These are phyloP conservation scores for Silurus meridionalis DNA, from an alignment of 2,113 vertebrate species.

Conservation along the genomic window DNA sequence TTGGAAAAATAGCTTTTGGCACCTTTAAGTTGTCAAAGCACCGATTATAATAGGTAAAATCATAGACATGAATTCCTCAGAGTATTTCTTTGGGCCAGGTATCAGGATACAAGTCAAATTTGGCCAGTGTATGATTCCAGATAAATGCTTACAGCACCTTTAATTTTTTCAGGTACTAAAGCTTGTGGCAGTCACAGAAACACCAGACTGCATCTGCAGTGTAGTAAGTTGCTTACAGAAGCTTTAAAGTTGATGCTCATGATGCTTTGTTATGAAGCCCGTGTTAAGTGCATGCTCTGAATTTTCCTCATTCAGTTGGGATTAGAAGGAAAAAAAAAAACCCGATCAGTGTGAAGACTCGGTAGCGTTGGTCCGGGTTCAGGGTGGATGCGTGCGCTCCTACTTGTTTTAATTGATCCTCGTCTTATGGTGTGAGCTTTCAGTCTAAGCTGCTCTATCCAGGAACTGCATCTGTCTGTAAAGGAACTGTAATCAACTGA, in stretches of 20 bases:
- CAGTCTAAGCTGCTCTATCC: slow-evolving; percentile 99
- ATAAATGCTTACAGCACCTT: too few species aligned
- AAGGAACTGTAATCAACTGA: slow-evolving; percentile 99
- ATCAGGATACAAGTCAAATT: too few species aligned
- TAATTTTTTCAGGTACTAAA: neutral
- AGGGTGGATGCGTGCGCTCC: slow-evolving; percentile 77
- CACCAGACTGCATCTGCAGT: neutral
- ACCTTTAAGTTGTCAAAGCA: neutral
- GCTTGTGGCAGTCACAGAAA: neutral
- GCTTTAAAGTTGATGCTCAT: slow-evolving; percentile 15
- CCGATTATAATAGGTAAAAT: neutral
- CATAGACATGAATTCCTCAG: too few species aligned
- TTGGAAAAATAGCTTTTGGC: neutral
- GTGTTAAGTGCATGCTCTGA: slow-evolving; percentile 9
- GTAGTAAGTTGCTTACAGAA: neutral
- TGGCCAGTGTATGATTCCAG: too few species aligned
- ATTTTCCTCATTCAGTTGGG: slow-evolving; percentile 8
- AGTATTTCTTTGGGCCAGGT: neutral
- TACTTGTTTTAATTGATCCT: slow-evolving; percentile 99
- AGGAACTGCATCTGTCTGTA: slow-evolving; percentile 99
- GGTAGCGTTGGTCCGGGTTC: neutral
- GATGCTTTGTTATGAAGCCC: slow-evolving; percentile 7
- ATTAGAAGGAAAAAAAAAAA: neutral
- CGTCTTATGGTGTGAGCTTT: slow-evolving; percentile 99
- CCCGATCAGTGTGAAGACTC: neutral